phyloP scores from a whole-genome alignment of 2,797 vertebrate genomes.

The Typhlichthys subterraneus region DNA sequence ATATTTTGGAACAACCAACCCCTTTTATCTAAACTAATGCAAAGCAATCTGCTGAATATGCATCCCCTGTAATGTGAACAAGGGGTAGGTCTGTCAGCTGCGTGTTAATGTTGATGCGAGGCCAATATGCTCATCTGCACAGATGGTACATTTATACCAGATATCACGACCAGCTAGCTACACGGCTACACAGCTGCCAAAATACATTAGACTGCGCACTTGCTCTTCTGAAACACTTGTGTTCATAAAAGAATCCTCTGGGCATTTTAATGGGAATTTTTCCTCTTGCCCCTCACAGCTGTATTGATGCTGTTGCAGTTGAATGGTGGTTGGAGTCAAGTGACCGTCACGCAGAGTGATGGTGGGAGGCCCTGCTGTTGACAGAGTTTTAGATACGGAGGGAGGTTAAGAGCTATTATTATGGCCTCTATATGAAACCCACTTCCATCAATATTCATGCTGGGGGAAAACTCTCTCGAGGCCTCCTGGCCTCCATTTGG shows the following conservation, averaged over 20 bases:
- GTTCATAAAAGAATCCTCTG: slow-evolving; percentile 32
- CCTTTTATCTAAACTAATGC: too few relatives aligned
- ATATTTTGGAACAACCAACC: too few relatives aligned
- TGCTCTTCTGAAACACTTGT: slow-evolving; percentile 43
- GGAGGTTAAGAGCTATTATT: slow-evolving; percentile 56
- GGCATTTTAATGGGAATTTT: slow-evolving; percentile 41
- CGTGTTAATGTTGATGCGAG: slow-evolving; percentile 37
- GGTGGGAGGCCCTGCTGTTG: slow-evolving; percentile 23
- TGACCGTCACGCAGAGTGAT: slow-evolving; percentile 44
- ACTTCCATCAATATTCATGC: slow-evolving; percentile 63
- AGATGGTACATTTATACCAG: slow-evolving; percentile 53
- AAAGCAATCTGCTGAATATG: too few relatives aligned
- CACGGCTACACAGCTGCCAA: slow-evolving; percentile 35
- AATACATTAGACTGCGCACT: slow-evolving; percentile 39
- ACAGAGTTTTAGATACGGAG: slow-evolving; percentile 40
- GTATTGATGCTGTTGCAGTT: slow-evolving; percentile 47
- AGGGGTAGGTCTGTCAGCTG: slow-evolving; percentile 32
- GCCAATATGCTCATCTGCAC: slow-evolving; percentile 52
- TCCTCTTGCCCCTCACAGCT: slow-evolving; percentile 5
- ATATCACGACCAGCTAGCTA: slow-evolving; percentile 48
- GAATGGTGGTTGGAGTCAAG: slow-evolving; percentile 22
- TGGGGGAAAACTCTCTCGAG: slow-evolving; percentile 48
- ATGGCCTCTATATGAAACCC: slow-evolving; percentile 44
- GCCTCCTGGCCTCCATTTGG: slow-evolving; percentile 46
- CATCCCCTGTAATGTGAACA: slow-evolving; percentile 9